phyloP scores from a whole-genome alignment of 2,797 vertebrate species.

The Sebastes oblongus region DNA sequence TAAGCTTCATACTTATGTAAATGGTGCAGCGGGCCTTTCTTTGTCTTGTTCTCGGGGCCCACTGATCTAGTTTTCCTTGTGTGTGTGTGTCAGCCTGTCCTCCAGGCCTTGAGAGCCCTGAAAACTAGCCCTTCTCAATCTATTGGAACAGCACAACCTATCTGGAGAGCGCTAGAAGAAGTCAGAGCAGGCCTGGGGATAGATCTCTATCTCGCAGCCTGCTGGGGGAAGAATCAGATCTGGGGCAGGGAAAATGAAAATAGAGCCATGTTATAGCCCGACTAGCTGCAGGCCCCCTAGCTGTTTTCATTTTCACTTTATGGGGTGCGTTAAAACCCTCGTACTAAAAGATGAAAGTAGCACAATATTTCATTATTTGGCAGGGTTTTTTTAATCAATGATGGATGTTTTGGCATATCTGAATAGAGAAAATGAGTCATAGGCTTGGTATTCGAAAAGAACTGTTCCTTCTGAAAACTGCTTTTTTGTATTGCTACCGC shows the following conservation, averaged over 20 bases:
- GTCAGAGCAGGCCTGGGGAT: slow-evolving; percentile 76
- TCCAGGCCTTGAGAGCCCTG: slow-evolving; percentile 65
- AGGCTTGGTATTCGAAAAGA: slow-evolving; percentile 10
- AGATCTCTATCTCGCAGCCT: slow-evolving; percentile 69
- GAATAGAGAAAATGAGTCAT: slow-evolving; percentile 13
- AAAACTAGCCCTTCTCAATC: slow-evolving; percentile 60
- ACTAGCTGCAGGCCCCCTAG: slow-evolving; percentile 41
- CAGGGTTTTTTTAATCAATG: slow-evolving; percentile 36
- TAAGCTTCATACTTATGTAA: slow-evolving; percentile 71
- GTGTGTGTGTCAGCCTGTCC: slow-evolving; percentile 63
- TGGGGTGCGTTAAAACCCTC: slow-evolving; percentile 40
- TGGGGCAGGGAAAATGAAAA: slow-evolving; percentile 75
- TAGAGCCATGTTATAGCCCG: slow-evolving; percentile 56
- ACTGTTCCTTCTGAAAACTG: slow-evolving; percentile 18
- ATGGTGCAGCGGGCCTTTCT: slow-evolving; percentile 52
- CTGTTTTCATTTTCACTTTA: slow-evolving; percentile 8
- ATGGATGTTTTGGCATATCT: slow-evolving; percentile 31
- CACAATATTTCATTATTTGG: slow-evolving; percentile 39
- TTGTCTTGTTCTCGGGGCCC: slow-evolving; percentile 61
- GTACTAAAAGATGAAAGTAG: slow-evolving; percentile 52
- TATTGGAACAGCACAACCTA: slow-evolving; percentile 61
- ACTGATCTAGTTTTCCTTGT: slow-evolving; percentile 71
- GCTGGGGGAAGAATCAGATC: slow-evolving; percentile 71
- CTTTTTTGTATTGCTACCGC: slow-evolving; percentile 2
- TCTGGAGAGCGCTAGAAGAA: slow-evolving; percentile 66